phyloP scores from a whole-genome alignment of 2,797 vertebrate species.

The Siniperca undulata region DNA sequence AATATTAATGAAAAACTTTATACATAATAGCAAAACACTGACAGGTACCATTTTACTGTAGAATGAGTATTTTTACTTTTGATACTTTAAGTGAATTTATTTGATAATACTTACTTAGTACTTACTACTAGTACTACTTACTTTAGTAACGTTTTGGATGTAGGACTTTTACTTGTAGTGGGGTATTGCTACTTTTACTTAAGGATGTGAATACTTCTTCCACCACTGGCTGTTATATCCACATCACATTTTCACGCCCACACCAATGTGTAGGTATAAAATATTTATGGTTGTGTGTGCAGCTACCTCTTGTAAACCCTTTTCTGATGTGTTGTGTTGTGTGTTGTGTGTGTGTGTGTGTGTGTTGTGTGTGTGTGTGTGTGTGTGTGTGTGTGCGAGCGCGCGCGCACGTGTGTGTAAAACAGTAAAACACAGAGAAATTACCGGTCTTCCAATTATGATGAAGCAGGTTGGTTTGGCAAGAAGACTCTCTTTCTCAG shows the following conservation, averaged over 20 bases:
- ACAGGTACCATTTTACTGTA: too few species aligned
- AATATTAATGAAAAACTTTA: too few species aligned
- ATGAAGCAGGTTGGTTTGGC: slow-evolving; percentile 92
- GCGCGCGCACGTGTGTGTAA: neutral
- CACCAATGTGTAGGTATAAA: neutral
- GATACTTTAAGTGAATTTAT: too few species aligned
- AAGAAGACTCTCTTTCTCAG: slow-evolving; percentile 85
- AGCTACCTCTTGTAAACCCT: neutral
- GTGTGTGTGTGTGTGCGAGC: neutral
- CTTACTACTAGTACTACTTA: too few species aligned
- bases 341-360: neutral
- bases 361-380: neutral
- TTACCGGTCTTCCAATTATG: slow-evolving; percentile 94
- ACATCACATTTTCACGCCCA: neutral
- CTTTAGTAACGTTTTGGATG: too few species aligned
- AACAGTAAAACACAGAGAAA: slow-evolving; percentile 28
- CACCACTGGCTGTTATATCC: neutral
- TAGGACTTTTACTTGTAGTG: neutral
- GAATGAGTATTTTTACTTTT: too few species aligned
- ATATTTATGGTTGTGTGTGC: neutral
- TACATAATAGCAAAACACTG: too few species aligned
- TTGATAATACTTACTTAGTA: too few species aligned
- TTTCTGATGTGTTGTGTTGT: neutral
- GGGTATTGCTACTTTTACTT: neutral
- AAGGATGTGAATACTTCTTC: neutral